These are phyloP conservation scores for Nothoprocta pentlandii DNA, from an alignment of 2,113 vertebrate species.

Conservation along the genomic window DNA sequence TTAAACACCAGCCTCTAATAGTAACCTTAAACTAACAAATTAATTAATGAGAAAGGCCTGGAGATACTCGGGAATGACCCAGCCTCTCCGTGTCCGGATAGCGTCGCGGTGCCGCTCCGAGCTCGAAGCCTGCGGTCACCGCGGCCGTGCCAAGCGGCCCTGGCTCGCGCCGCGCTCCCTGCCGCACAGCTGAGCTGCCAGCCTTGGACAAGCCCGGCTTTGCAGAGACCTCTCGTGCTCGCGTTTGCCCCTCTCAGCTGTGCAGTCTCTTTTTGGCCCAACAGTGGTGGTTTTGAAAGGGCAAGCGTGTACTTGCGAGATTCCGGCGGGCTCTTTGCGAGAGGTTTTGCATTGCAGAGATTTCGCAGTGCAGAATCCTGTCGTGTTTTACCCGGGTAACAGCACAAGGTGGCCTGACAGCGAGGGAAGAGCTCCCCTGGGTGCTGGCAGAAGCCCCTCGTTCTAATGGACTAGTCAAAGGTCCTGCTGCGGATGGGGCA, in stretches of 20 bases:
- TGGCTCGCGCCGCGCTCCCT: not conserved
- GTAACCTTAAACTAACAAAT: not conserved
- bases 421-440: not conserved
- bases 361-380: not conserved
- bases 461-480: not conserved
- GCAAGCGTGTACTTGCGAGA: not conserved
- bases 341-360: not conserved
- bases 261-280: slow-evolving; percentile 7
- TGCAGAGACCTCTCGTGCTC: not conserved
- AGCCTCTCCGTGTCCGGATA: not conserved
- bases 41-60: not conserved
- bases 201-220: not conserved
- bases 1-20: not conserved
- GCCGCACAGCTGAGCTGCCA: slow-evolving; percentile 18
- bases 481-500: accelerated
- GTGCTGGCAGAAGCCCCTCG: not conserved
- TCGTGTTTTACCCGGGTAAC: not conserved
- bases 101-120: not conserved
- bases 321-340: not conserved
- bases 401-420: slow-evolving; percentile 13
- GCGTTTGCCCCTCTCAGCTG: slow-evolving; percentile 33
- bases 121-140: not conserved
- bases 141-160: not conserved
- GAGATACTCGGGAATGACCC: not conserved
- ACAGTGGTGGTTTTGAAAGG: not conserved